A percentile compares a stretch with the other conserved stretches of the same genome.
Evolutionary conservation across 2,888 invertebrate species (phyloP).

Genomic region (Eledona agricola): DNA sequence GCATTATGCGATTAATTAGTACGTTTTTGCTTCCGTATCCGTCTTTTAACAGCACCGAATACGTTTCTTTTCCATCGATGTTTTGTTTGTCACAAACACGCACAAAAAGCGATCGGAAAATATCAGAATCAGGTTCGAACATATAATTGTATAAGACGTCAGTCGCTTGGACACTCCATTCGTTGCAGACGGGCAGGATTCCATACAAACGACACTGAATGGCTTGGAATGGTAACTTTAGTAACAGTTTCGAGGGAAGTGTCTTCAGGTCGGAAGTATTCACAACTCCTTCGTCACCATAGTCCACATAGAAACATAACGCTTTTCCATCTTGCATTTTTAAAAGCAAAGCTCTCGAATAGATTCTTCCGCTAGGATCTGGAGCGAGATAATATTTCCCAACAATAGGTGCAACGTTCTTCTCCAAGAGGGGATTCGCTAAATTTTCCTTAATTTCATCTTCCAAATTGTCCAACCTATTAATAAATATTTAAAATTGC

Average conservation of each 20-base stretch:
- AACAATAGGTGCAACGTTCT: slow-evolving; percentile 50
- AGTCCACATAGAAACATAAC: slow-evolving; percentile 71
- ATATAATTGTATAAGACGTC: slow-evolving; percentile 66
- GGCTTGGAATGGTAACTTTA: slow-evolving; percentile 68
- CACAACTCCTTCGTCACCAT: slow-evolving; percentile 67
- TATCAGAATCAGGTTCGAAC: slow-evolving; percentile 58
- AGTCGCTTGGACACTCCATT: slow-evolving; percentile 66
- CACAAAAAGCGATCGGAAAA: slow-evolving; percentile 62
- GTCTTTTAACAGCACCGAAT: slow-evolving; percentile 65
- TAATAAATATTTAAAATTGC: too few relatives aligned
- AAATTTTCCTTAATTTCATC: slow-evolving; percentile 59
- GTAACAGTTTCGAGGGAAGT: slow-evolving; percentile 65
- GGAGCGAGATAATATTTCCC: slow-evolving; percentile 66
- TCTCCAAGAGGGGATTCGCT: too few relatives aligned
- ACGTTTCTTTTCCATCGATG: slow-evolving; percentile 62
- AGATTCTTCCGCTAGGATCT: slow-evolving; percentile 62
- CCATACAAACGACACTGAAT: slow-evolving; percentile 71
- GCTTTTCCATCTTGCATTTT: slow-evolving; percentile 59
- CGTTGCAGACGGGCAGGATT: slow-evolving; percentile 61
- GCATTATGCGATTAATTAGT: slow-evolving; percentile 64
- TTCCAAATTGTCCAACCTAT: slow-evolving; percentile 55
- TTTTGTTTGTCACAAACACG: slow-evolving; percentile 61
- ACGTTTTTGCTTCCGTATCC: slow-evolving; percentile 60
- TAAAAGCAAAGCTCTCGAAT: slow-evolving; percentile 64
- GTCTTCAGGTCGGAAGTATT: slow-evolving; percentile 60